Conservation (phyloP, 2,888 invertebrate species). For the Chymomyza fuscimana region DNA sequence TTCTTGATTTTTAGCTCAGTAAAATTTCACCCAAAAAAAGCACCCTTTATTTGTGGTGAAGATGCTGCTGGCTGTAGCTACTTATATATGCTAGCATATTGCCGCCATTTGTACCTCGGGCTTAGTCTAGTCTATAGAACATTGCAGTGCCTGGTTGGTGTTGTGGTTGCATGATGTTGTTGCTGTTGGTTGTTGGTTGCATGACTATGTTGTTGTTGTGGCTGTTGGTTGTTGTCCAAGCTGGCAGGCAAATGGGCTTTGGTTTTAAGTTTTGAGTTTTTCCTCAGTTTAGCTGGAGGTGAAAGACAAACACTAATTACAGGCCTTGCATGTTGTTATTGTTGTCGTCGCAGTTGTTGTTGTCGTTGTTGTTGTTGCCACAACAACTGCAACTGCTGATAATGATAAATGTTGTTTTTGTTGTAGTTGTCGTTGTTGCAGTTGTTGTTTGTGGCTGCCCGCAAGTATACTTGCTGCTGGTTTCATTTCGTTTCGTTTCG, state of each 20-base stretch:
- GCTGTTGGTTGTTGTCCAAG: conserved; percentile 4
- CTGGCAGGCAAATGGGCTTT: conserved; percentile 15
- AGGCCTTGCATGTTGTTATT: conserved; percentile 43
- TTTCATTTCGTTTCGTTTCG: conserved; percentile 32
- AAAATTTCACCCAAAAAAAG: neutral
- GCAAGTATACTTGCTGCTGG: conserved; percentile 1
- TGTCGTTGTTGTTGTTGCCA: conserved; percentile 15
- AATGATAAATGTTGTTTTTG: conserved; percentile 39
- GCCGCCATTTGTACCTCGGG: conserved; percentile 34
- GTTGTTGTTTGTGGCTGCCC: conserved; percentile 5
- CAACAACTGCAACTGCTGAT: conserved; percentile 39
- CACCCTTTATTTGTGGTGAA: conserved; percentile 5
- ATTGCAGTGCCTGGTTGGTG: neutral
- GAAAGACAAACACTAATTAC: conserved; percentile 70
- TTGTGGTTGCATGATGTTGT: conserved; percentile 24
- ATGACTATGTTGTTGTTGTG: neutral
- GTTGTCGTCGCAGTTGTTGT: conserved; percentile 32
- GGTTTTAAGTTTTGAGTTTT: conserved; percentile 5
- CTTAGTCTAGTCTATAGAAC: neutral
- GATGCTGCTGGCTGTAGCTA: conserved; percentile 7
- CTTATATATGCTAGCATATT: conserved; percentile 42
- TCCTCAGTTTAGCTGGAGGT: conserved; percentile 37
- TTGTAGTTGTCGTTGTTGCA: conserved; percentile 2
- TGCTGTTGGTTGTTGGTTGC: neutral
- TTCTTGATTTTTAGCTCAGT: too few relatives aligned